Evolutionary conservation across 2,888 invertebrate genomes (phyloP), one percentile per base, ranked within the genome.

Genomic region (Fragum fragum): DNA sequence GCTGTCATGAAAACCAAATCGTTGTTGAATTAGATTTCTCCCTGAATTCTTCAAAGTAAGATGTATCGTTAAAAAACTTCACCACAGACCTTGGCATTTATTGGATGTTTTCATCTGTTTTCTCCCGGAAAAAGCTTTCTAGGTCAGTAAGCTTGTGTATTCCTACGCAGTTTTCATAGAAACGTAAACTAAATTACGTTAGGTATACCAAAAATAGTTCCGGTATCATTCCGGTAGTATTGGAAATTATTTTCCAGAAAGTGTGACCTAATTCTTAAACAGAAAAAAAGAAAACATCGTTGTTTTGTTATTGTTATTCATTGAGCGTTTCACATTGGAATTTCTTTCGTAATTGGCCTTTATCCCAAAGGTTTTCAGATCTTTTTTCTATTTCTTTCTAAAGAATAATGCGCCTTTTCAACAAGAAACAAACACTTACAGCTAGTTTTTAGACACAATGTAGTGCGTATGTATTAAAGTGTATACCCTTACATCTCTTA

Each of bases 151-250:
- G 11, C 26, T n/a, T 57, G 21, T 26, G 57, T 26, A 57, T 57
- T 57, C 57, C 57, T 57, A 23, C 57, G 57, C 57, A 23, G 5
- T 18, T 36, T 57, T 57, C 21, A 57, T 57, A 26, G 57, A 26
- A 57, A 26, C 57, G 57, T 57, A 26, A 57, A 26, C 11, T 26
- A 57, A 26, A 57, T 21, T 26, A 57, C 21, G 26, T 26, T 26
- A 57, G 11, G 23, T 57, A 57, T 23, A 57, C 57, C 57, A 26
- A 57, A 57, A 57, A 57, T 57, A 57, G 57, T 57, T 57, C 57
- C 47, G 47, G 47, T 47, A 18, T 47, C 57, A 57, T 57, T 57
- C 57, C 23, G n/a, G 57, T 57, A 57, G 57, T 57, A 57, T 57
- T 57, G 57, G 57, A 57, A 57, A 57, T 57, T 52, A 36, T 36